Conservation (phyloP, 1,140 invertebrate species). For the Sycophila sp. region DNA sequence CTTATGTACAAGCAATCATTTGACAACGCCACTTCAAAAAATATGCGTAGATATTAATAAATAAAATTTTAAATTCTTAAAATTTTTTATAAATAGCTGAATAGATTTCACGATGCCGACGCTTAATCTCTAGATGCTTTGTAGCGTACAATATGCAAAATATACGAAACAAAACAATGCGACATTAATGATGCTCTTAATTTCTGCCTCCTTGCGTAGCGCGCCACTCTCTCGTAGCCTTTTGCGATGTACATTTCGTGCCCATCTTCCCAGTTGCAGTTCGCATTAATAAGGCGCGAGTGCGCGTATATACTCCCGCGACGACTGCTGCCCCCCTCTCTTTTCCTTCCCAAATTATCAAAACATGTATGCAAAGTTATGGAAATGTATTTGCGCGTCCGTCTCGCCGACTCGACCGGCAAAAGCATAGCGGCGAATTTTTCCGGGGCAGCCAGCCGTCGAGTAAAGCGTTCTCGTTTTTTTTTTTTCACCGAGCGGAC, state of each 20-base stretch:
- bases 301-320: conserved; percentile 5
- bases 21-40: no score
- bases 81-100: no score
- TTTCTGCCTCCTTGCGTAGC: conserved; percentile 18
- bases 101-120: no score
- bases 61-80: no score
- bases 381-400: conserved; percentile 58
- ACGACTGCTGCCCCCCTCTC: neutral
- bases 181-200: conserved; percentile 33
- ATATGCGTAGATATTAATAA: no score
- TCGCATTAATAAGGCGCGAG: conserved; percentile 28
- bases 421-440: no score
- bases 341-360: conserved; percentile 58
- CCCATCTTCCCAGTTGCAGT: conserved; percentile 5
- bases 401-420: conserved; percentile 47
- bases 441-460: conserved; percentile 13
- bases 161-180: conserved; percentile 27
- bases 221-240: no score
- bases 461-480: neutral
- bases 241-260: conserved; percentile 15
- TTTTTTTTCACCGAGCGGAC: neutral
- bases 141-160: conserved; percentile 31
- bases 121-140: conserved; percentile 22
- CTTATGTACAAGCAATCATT: no score
- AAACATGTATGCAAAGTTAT: conserved; percentile 65